A percentile compares a stretch with the other conserved stretches of the same genome.
Evolutionary conservation across 1,140 invertebrate genomes (phyloP).

Genomic region (Triops longicaudatus): DNA sequence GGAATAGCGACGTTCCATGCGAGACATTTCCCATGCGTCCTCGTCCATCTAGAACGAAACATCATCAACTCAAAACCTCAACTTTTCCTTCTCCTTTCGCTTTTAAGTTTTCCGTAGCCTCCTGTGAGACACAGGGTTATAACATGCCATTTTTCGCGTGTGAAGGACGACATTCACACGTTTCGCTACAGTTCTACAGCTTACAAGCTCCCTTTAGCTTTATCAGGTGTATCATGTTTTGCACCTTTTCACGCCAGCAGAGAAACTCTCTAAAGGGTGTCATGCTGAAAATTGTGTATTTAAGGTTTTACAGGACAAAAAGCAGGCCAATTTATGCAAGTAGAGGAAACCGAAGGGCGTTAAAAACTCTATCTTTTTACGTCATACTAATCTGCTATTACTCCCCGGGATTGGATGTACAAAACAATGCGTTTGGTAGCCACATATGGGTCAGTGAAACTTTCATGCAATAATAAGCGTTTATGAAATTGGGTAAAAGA

Average conservation of each 20-base stretch:
- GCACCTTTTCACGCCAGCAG: neutral
- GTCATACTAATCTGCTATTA: neutral
- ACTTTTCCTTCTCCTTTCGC: neutral
- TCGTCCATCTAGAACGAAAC: neutral
- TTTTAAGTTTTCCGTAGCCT: neutral
- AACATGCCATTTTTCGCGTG: neutral
- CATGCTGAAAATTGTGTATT: too few species aligned
- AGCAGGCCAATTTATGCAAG: too few species aligned
- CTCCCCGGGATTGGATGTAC: neutral
- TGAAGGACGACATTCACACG: neutral
- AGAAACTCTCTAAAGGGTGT: too few species aligned
- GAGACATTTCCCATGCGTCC: conserved; percentile 27
- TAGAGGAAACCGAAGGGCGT: too few species aligned
- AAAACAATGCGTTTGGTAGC: neutral
- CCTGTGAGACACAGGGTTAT: neutral
- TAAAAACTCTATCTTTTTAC: too few species aligned
- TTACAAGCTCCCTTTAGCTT: neutral
- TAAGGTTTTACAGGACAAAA: too few species aligned
- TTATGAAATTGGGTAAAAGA: neutral
- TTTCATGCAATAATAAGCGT: neutral
- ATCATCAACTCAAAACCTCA: neutral
- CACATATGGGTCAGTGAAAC: neutral
- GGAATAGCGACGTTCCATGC: conserved; percentile 26
- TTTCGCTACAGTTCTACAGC: neutral
- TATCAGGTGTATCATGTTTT: neutral